Base-by-base conservation (phyloP, 2,888 invertebrate species). In the Metellina segmentata region DNA sequence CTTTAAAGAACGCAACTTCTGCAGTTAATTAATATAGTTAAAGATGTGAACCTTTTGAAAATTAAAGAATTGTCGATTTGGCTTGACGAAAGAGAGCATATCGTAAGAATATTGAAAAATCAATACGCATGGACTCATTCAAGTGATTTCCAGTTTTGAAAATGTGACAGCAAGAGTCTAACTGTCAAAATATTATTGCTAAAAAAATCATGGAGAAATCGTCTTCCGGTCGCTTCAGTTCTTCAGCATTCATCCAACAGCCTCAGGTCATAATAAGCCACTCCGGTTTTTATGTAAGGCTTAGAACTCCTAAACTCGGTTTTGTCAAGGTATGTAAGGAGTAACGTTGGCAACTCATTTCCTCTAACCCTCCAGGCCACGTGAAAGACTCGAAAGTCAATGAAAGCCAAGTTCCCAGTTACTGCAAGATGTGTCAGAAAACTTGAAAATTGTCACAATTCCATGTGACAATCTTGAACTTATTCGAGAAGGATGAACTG, bases 311-410 rank as follows among this genome's bases (percentile, higher is more conserved):
- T 61, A 61, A 61, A 61, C 61, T 61, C 61, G 61, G 61, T 61
- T 61, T 61, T 61, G 5, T 61, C 13, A 61, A 61, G 61, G 11
- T 9, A 61, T 61, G 61, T 61, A 9, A 61, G 16, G 9, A 16
- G 61, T 61, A 16, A 61, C 9, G 11, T 61, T 61, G 16, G 11
- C 9, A 11, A 61, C 61, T 16, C 61, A 61, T 61, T 11, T 61
- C 61, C 61, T 61, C 75, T 20, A n/a, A 52, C 79, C 79, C 53
- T 7, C 19, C 52, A 70, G 81, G 81, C 81, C 81, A 81, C 69
- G 49, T 81, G 81, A 69, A 81, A 48, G 81, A 81, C 81, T 81
- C 48, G 81, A 48, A 81, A 11, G 16, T 11, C 34, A 16, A 13
- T 34, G 48, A 70, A 69, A 11, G 16, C 5, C 6, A 6, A 61